Evolutionary conservation across 2,888 invertebrate species (phyloP).

Genomic region (Tholera decimalis): DNA sequence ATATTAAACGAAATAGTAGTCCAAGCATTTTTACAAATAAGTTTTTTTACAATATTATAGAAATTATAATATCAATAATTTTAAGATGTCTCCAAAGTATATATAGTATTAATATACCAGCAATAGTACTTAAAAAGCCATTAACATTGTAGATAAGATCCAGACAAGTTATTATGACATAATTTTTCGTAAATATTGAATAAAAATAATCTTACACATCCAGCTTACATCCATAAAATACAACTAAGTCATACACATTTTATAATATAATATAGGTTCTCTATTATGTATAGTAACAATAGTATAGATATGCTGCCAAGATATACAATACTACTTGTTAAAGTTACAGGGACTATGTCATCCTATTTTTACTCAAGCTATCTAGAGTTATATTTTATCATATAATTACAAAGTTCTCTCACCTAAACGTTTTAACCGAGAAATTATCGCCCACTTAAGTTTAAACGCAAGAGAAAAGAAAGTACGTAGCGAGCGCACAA

Average conservation of each 20-base stretch:
- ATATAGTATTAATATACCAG: not conserved
- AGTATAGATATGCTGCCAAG: not conserved
- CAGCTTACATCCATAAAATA: not conserved
- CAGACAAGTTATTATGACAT: not conserved
- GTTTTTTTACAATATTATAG: not conserved
- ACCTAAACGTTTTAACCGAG: slow-evolving; percentile 17
- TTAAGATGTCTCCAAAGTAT: too few species aligned
- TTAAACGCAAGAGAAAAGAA: slow-evolving; percentile 36
- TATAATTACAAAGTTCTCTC: slow-evolving; percentile 14
- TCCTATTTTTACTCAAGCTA: not conserved
- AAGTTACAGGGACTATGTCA: not conserved
- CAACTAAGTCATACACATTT: not conserved
- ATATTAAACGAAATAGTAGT: slow-evolving; percentile 92
- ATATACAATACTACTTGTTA: not conserved
- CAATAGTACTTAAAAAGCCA: not conserved
- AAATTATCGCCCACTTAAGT: slow-evolving; percentile 43
- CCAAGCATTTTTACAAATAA: slow-evolving; percentile 90
- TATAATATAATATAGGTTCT: not conserved
- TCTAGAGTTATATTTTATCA: not conserved
- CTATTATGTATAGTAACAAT: not conserved
- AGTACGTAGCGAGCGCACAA: slow-evolving; percentile 15
- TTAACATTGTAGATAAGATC: not conserved
- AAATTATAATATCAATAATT: not conserved
- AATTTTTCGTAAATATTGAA: not conserved
- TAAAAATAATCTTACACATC: not conserved